Percentiles rank a stretch among this genome's conserved stretches.
Evolutionary conservation across 2,797 vertebrate species (phyloP).

Genomic region (Acipenser ruthenus): DNA sequence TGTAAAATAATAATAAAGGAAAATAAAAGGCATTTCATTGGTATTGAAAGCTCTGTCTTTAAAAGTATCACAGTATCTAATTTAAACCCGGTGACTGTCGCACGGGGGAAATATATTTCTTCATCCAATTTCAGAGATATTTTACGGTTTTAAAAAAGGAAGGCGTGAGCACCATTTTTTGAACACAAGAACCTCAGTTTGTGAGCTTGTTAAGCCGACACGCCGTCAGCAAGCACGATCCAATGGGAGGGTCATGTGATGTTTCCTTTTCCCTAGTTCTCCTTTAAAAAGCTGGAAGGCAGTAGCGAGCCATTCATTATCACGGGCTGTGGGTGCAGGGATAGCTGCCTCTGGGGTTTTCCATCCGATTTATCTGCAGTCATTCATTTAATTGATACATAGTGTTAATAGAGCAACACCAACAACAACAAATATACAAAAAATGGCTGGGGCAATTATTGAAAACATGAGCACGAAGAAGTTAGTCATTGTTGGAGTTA

Average conservation of each 20-base stretch:
- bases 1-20: too few relatives aligned
- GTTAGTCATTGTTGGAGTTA: slow-evolving; percentile 88
- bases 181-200: not conserved
- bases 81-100: too few relatives aligned
- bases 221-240: slow-evolving; percentile 31
- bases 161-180: too few relatives aligned
- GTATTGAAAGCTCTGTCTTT: too few relatives aligned
- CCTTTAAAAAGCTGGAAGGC: slow-evolving; percentile 55
- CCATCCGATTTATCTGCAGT: slow-evolving; percentile 16
- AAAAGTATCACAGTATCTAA: too few relatives aligned
- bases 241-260: slow-evolving; percentile 54
- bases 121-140: too few relatives aligned
- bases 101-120: too few relatives aligned
- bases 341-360: slow-evolving; percentile 41
- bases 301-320: slow-evolving; percentile 35
- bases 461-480: slow-evolving; percentile 98
- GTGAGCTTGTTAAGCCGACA: slow-evolving; percentile 20
- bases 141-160: too few relatives aligned
- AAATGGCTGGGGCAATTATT: slow-evolving; percentile 94
- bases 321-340: slow-evolving; percentile 19
- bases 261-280: slow-evolving; percentile 28
- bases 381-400: slow-evolving; percentile 17
- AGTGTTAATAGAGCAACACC: too few relatives aligned
- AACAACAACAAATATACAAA: too few relatives aligned
- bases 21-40: too few relatives aligned